phyloP scores from a whole-genome alignment of 92 coral and sea anemone species.

The Parazoanthus atlanticus region DNA sequence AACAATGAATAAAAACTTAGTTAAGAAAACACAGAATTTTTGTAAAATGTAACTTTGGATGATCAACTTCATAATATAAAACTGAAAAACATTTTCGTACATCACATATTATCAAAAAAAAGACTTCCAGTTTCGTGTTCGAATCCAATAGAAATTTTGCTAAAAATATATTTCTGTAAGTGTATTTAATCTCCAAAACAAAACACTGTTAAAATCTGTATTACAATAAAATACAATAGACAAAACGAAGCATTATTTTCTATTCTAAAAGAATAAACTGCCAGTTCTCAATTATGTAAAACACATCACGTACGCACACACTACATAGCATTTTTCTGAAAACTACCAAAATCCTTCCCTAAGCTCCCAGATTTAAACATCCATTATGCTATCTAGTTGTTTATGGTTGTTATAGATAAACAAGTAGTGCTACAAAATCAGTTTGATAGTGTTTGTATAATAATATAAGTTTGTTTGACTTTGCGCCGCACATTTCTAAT shows the following conservation, averaged over 20 bases:
- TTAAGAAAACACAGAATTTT: background rate
- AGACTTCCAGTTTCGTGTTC: background rate
- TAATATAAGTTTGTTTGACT: background rate
- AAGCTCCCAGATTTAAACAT: background rate
- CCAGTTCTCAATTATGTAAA: background rate
- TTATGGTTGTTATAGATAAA: background rate
- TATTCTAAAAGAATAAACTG: background rate
- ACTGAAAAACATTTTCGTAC: background rate
- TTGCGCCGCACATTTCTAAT: background rate
- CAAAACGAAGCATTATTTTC: background rate
- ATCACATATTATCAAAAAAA: background rate
- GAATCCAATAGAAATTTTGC: background rate
- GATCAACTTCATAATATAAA: no score
- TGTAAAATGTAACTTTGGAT: background rate
- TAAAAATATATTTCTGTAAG: background rate
- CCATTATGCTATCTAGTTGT: background rate
- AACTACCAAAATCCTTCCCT: background rate
- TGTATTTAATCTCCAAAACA: background rate
- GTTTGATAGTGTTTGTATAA: background rate
- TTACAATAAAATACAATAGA: background rate
- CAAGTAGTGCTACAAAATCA: background rate
- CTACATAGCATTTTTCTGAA: background rate
- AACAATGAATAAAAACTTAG: background rate
- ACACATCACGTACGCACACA: background rate
- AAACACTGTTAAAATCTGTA: background rate